Evolutionary conservation across 2,888 invertebrate genomes (phyloP).

Genomic region (Emesis furor): DNA sequence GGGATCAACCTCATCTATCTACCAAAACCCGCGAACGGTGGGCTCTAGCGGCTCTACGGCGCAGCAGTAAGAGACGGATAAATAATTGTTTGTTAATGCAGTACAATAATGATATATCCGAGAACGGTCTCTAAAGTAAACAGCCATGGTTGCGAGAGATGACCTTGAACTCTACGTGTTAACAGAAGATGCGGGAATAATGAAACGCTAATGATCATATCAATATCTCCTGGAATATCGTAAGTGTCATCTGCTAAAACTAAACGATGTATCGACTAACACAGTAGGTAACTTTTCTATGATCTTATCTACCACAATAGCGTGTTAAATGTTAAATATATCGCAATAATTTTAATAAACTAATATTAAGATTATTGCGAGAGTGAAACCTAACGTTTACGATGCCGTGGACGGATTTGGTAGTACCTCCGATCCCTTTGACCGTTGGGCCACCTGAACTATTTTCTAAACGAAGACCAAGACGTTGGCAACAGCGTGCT

Average conservation of each 20-base stretch:
- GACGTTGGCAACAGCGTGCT: too few species aligned
- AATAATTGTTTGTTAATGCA: background rate
- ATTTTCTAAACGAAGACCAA: too few species aligned
- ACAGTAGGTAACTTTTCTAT: conserved; percentile 46
- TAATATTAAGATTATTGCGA: conserved; percentile 36
- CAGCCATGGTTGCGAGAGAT: background rate
- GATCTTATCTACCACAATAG: conserved; percentile 37
- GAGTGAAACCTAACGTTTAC: conserved; percentile 34
- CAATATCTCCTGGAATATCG: background rate
- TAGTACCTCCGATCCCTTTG: conserved; percentile 39
- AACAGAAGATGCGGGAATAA: too few species aligned
- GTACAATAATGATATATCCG: background rate
- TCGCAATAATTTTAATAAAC: conserved; percentile 33
- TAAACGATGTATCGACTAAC: conserved; percentile 27
- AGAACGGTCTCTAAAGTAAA: background rate
- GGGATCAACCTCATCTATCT: background rate
- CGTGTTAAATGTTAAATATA: conserved; percentile 35
- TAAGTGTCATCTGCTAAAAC: conserved; percentile 50
- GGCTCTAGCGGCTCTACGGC: background rate
- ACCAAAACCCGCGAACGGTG: background rate
- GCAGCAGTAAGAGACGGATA: background rate
- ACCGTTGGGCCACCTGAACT: too few species aligned
- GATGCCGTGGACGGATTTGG: conserved; percentile 16
- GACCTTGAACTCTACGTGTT: background rate
- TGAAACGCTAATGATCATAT: background rate